phyloP scores from a whole-genome alignment of 2,888 invertebrate species.

The Pogonocherus hispidulus region DNA sequence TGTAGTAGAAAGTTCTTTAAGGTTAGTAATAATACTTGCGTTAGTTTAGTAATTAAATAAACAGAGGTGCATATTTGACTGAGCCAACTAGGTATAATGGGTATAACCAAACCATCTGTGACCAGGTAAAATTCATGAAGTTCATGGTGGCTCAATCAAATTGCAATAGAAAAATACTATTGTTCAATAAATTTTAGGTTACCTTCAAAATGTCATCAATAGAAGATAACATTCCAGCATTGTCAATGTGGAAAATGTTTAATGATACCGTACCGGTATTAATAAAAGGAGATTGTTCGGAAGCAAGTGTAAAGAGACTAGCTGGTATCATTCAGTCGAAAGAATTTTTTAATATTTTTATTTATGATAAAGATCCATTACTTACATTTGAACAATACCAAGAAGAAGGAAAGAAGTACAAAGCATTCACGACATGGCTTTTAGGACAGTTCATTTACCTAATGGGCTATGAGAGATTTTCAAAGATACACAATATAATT shows the following conservation, averaged over 20 bases:
- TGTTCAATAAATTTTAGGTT: too few relatives aligned
- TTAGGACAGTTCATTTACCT: conserved; percentile 78
- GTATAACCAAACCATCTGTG: too few relatives aligned
- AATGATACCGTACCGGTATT: conserved; percentile 69
- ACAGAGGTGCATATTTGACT: too few relatives aligned
- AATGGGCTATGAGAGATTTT: conserved; percentile 71
- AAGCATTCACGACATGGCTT: conserved; percentile 77
- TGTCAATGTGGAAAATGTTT: conserved; percentile 75
- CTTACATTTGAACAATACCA: conserved; percentile 70
- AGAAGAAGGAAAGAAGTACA: conserved; percentile 62
- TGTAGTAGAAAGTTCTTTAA: too few relatives aligned
- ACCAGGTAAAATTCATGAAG: too few relatives aligned
- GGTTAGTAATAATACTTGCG: too few relatives aligned
- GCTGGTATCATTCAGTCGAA: conserved; percentile 75
- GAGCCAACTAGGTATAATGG: too few relatives aligned
- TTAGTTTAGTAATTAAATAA: too few relatives aligned
- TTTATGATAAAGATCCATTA: conserved; percentile 69
- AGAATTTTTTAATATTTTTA: conserved; percentile 72
- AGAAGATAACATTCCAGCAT: conserved; percentile 59
- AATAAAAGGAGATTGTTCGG: conserved; percentile 73
- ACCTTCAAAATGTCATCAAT: conserved; percentile 37
- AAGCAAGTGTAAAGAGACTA: conserved; percentile 72
- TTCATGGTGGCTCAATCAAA: too few relatives aligned
- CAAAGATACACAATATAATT: conserved; percentile 71
- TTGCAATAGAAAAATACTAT: too few relatives aligned